These are phyloP conservation scores for Motacilla tschutschensis DNA, from an alignment of 2,113 vertebrate species.

Conservation along the genomic window DNA sequence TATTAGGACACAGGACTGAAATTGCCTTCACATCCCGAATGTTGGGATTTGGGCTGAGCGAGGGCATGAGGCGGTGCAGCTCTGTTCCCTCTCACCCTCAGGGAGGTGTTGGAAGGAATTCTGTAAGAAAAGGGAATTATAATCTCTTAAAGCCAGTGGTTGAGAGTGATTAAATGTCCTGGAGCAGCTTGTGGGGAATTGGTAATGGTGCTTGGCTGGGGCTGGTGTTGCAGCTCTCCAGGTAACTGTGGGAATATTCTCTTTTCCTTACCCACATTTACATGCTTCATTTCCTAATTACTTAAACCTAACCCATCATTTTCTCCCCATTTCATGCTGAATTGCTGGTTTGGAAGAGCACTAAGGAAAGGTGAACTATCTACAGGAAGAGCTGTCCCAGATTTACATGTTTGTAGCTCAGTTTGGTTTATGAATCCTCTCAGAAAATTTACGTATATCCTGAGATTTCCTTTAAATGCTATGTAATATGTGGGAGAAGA, in stretches of 20 bases:
- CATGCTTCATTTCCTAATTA: not conserved
- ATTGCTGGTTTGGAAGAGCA: not conserved
- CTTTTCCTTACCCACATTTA: not conserved
- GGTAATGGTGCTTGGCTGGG: not conserved
- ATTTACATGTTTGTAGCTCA: accelerated
- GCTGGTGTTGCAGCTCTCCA: not conserved
- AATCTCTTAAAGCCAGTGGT: not conserved
- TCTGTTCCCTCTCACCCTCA: not conserved
- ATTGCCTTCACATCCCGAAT: not conserved
- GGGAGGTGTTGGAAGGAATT: not conserved
- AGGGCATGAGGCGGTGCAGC: accelerated
- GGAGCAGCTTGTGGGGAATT: not conserved
- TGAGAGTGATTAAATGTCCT: not conserved
- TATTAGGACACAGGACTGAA: not conserved
- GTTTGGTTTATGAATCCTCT: not conserved
- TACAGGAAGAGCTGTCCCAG: not conserved
- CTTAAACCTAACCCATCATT: not conserved
- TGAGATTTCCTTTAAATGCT: not conserved
- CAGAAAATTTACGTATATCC: not conserved
- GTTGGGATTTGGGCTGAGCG: not conserved
- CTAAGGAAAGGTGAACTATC: not conserved
- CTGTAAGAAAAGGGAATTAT: not conserved
- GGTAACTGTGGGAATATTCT: not conserved
- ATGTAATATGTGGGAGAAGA: not conserved
- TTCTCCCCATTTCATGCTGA: not conserved